Conservation (phyloP, 2,888 invertebrate species). For the Andrena camellia region DNA sequence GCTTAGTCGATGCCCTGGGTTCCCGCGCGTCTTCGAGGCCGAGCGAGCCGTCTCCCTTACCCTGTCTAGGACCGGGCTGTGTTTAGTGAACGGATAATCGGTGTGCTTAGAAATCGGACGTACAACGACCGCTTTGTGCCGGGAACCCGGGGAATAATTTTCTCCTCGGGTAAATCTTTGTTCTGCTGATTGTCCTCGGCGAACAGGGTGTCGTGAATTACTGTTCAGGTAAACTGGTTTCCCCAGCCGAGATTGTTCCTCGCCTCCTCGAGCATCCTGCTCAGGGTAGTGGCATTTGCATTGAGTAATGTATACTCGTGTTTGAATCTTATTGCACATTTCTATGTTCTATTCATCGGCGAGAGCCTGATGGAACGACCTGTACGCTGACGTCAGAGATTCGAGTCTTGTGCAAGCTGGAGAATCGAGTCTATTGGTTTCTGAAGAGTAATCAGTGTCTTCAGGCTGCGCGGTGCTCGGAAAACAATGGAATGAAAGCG, state of each 20-base stretch:
- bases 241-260: neutral
- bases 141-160: conserved; percentile 15
- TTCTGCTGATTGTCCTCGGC: neutral
- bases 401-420: neutral
- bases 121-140: neutral
- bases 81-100: conserved; percentile 4
- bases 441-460: conserved; percentile 46
- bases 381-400: conserved; percentile 16
- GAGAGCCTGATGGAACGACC: neutral
- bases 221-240: neutral
- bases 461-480: conserved; percentile 20
- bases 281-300: neutral
- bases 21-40: neutral
- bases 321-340: neutral
- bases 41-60: neutral
- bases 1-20: neutral
- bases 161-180: conserved; percentile 18
- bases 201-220: conserved; percentile 5
- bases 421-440: conserved; percentile 44
- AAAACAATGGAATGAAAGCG: conserved; percentile 41
- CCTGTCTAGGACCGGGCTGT: neutral
- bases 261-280: neutral
- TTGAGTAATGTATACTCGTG: neutral
- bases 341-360: neutral
- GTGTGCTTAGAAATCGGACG: conserved; percentile 5